Evolutionary conservation across 2,888 invertebrate species (phyloP).

Genomic region (Temnothorax unifasciatus): DNA sequence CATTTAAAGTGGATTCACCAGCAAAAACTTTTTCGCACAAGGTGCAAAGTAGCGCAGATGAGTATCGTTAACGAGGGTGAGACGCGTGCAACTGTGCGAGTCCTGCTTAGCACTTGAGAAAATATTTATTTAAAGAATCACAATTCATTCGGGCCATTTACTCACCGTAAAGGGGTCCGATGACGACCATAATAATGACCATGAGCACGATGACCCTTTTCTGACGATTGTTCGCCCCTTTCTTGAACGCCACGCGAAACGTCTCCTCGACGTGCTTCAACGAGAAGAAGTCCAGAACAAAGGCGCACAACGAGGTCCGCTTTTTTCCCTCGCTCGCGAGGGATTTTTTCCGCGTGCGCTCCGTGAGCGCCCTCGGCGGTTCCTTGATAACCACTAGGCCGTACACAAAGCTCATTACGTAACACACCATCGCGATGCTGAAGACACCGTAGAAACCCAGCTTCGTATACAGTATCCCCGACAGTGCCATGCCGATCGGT

Average conservation of each 20-base stretch:
- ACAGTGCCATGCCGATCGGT: conserved; percentile 95
- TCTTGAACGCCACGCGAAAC: conserved; percentile 92
- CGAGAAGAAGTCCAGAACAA: conserved; percentile 92
- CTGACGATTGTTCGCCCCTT: conserved; percentile 91
- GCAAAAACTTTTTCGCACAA: not conserved
- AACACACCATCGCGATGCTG: conserved; percentile 91
- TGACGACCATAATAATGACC: conserved; percentile 94
- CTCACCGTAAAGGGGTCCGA: conserved; percentile 95
- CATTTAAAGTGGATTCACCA: not conserved
- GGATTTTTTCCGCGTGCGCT: conserved; percentile 67
- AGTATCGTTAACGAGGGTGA: not conserved
- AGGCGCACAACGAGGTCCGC: conserved; percentile 86
- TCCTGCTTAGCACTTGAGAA: not conserved
- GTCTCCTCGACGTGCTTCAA: conserved; percentile 92
- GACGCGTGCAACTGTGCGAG: not conserved
- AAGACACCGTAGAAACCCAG: conserved; percentile 95
- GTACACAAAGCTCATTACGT: conserved; percentile 92
- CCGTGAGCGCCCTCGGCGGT: conserved; percentile 83
- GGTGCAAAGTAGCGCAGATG: no score
- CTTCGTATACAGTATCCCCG: conserved; percentile 92
- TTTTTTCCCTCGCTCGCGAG: conserved; percentile 78
- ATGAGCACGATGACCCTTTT: conserved; percentile 92
- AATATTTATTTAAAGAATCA: not conserved
- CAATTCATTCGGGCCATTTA: conserved; percentile 55
- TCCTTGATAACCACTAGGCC: conserved; percentile 92